Base-by-base conservation (phyloP, 2,888 invertebrate genomes). In the Cryptocephalus primarius region DNA sequence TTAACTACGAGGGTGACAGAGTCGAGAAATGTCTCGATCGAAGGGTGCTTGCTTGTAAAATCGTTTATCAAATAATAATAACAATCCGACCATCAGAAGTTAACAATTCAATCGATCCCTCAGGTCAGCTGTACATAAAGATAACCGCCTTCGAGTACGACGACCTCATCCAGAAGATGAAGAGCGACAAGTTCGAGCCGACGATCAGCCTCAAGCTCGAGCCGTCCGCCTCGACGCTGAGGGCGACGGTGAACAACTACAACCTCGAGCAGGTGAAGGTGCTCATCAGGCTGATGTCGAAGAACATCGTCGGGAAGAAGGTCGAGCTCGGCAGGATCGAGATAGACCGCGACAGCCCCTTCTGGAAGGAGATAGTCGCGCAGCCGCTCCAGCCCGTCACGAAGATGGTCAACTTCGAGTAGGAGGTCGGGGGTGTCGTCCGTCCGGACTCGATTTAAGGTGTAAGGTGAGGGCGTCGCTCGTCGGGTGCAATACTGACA, bases 191-290 rank as follows among this genome's bases (percentile, higher is more conserved):
- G 53, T 88, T 88, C 66, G 72, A 75, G 11, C 86, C 87, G 6
- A 82, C 85, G 4, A 80, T 87, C 48, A 83, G 86, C n/a, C 79
- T 82, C 58, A 82, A 84, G 68, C 82, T 86, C 73, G 81, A 83
- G 57, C 76, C 79, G 1, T 80, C 78, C 56, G 74, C 77, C 8
- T 76, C 83, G 1, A 79, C 77, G 14, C 76, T 83, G 14, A 74
- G 77, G 55, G 75, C 81, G 41, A 75, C 76, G 53, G 77, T 82
- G 6, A 79, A 76, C 64, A 79, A 79, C 58, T 78, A 76, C 13
- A 80, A 76, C 50, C 65, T 83, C 48, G 75, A 74, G 53, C 76
- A 79, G 64, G 76, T 82, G 51, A 80, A 78, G 62, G 77, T 83
- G 56, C 75, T 81, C 52, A 74, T 83, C 42, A 78, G 80, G 54